A percentile compares a stretch with the other conserved stretches of the same genome.
These are phyloP conservation scores for Nemotelus pantherinus DNA, from an alignment of 2,888 invertebrate species.

Conservation along the genomic window DNA sequence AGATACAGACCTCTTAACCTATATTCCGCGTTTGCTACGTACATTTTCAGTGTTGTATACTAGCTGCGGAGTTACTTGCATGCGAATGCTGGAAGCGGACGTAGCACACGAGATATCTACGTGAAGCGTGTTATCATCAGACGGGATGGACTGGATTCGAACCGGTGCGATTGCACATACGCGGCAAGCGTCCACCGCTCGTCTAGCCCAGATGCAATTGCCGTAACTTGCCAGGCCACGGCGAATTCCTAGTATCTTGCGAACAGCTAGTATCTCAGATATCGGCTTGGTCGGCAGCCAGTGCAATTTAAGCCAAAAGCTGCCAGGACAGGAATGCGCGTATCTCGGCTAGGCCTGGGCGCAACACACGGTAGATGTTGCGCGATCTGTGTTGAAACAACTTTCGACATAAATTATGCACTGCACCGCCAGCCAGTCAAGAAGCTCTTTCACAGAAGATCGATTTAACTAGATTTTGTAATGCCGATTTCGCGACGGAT, in stretches of 20 bases:
- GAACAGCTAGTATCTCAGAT: background rate
- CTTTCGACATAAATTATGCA: conserved; percentile 39
- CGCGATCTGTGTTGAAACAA: conserved; percentile 24
- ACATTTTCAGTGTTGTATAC: conserved; percentile 11
- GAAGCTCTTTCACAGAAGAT: conserved; percentile 1
- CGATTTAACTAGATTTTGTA: conserved; percentile 31
- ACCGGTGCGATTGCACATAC: conserved; percentile 14
- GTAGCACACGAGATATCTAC: conserved; percentile 15
- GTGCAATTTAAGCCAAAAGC: conserved; percentile 6
- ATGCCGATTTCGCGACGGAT: conserved; percentile 4
- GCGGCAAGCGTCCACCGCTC: conserved; percentile 25
- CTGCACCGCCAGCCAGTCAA: background rate
- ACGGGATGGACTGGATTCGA: conserved; percentile 25
- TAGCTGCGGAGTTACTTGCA: conserved; percentile 1
- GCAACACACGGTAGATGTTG: conserved; percentile 8
- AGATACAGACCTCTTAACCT: conserved; percentile 44
- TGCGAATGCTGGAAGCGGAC: conserved; percentile 11
- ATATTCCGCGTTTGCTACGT: conserved; percentile 36
- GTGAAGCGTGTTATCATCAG: conserved; percentile 22
- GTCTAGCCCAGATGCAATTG: conserved; percentile 37
- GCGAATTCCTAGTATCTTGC: conserved; percentile 13
- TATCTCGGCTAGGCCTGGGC: conserved; percentile 3
- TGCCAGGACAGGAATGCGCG: background rate
- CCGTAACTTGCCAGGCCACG: conserved; percentile 8
- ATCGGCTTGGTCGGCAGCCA: background rate